A percentile compares a stretch with the other conserved stretches of the same genome.
Conservation (phyloP, 2,888 invertebrate species). For the Eubasilissa splendida region DNA sequence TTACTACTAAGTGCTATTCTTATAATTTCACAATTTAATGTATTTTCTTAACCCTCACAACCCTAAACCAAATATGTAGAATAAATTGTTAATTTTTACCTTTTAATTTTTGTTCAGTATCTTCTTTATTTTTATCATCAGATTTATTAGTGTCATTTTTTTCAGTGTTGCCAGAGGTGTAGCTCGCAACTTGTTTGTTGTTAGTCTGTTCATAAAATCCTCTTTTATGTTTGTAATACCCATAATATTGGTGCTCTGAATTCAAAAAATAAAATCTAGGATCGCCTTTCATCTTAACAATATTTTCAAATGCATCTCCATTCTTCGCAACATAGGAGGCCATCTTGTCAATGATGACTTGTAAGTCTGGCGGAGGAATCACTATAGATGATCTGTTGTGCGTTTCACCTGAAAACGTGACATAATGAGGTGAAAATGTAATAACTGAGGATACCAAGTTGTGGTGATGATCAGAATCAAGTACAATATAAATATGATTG, state of each 20-base stretch:
- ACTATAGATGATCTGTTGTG: slow-evolving; percentile 66
- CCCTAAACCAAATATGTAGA: background rate
- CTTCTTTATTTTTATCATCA: slow-evolving; percentile 26
- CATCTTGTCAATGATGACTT: slow-evolving; percentile 95
- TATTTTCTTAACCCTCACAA: too few relatives aligned
- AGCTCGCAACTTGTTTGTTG: background rate
- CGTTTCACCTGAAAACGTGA: slow-evolving; percentile 38
- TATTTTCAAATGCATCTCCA: slow-evolving; percentile 93
- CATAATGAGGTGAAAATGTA: too few relatives aligned
- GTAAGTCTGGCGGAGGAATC: slow-evolving; percentile 86
- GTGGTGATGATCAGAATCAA: too few relatives aligned
- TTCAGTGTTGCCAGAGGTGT: slow-evolving; percentile 1
- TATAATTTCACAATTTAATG: too few relatives aligned
- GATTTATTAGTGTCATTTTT: slow-evolving; percentile 33
- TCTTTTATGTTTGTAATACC: slow-evolving; percentile 81
- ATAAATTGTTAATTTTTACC: background rate
- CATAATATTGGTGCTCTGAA: slow-evolving; percentile 81
- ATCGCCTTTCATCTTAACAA: slow-evolving; percentile 87
- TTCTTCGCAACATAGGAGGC: slow-evolving; percentile 97
- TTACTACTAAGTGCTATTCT: too few relatives aligned
- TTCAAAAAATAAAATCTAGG: slow-evolving; percentile 91
- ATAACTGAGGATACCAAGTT: too few relatives aligned
- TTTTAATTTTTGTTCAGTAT: slow-evolving; percentile 27
- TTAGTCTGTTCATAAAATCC: slow-evolving; percentile 51
- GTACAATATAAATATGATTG: too few relatives aligned